phyloP scores from a whole-genome alignment of 2,888 invertebrate species.

The Osedax frankpressi region DNA sequence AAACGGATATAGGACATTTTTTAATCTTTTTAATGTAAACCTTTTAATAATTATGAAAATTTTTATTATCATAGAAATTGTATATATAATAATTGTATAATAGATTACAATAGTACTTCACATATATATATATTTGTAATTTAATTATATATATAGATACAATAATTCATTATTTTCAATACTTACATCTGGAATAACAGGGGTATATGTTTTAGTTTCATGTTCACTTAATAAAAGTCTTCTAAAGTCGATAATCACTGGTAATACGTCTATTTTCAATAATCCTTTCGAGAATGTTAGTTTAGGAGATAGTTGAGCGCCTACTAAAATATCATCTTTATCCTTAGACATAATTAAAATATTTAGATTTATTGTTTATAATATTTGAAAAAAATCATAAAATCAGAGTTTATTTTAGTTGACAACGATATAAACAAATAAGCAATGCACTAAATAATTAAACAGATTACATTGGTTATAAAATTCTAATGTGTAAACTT shows the following conservation, averaged over 20 bases:
- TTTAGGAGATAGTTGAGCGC: neutral
- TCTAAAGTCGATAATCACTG: neutral
- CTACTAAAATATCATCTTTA: neutral
- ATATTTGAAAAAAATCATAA: neutral
- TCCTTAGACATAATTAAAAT: neutral
- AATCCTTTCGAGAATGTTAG: neutral
- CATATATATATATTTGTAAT: too few relatives aligned
- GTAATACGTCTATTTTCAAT: neutral
- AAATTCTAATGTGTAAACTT: neutral
- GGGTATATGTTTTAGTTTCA: neutral
- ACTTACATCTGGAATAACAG: neutral
- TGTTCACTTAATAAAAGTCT: neutral
- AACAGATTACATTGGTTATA: neutral
- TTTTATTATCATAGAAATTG: too few relatives aligned
- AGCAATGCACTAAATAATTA: neutral
- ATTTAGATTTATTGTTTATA: neutral
- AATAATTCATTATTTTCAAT: neutral
- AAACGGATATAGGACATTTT: too few relatives aligned
- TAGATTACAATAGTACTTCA: too few relatives aligned
- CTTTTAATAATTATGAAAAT: too few relatives aligned
- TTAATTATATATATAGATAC: too few relatives aligned
- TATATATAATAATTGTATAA: too few relatives aligned
- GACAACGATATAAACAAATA: neutral
- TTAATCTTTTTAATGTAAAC: too few relatives aligned
- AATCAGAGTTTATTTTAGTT: neutral